phyloP scores from a whole-genome alignment of 2,113 vertebrate genomes.

The Chiloscyllium plagiosum region DNA sequence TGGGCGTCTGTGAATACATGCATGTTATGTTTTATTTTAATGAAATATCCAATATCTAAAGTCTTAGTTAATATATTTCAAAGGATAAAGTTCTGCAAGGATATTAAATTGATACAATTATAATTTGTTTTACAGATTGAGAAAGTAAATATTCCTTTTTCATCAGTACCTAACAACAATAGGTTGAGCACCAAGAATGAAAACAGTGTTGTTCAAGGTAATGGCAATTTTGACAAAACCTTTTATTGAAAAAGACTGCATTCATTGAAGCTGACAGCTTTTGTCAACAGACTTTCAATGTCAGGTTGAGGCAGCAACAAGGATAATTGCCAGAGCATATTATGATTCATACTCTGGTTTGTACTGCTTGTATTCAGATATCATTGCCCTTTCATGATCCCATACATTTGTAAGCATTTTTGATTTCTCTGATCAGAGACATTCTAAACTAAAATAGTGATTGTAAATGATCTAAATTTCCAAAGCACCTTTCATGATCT shows the following conservation, averaged over 20 bases:
- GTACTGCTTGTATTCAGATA: not conserved
- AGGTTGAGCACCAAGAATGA: not conserved
- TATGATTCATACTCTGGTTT: not conserved
- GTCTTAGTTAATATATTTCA: not conserved
- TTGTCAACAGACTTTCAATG: not conserved
- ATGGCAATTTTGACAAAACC: not conserved
- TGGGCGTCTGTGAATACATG: not conserved
- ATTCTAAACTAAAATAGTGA: not conserved
- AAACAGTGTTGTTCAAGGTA: conserved; percentile 14
- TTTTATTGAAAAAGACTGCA: not conserved
- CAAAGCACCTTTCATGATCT: not conserved
- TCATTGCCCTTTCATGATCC: not conserved
- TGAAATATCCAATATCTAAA: not conserved
- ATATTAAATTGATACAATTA: not conserved
- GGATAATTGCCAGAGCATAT: not conserved
- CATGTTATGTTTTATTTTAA: conserved; percentile 17
- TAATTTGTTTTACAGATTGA: conserved; percentile 17
- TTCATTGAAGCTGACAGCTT: not conserved
- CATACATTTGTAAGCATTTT: not conserved
- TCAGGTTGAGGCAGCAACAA: not conserved
- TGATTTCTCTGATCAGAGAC: not conserved
- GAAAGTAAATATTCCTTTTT: conserved; percentile 17
- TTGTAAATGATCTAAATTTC: not conserved
- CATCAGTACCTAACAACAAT: not conserved
- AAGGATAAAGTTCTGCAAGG: not conserved